A percentile compares a stretch with the other conserved stretches of the same genome.
These are phyloP conservation scores for Anthoptus insignis DNA, from an alignment of 2,888 invertebrate species.

Conservation along the genomic window DNA sequence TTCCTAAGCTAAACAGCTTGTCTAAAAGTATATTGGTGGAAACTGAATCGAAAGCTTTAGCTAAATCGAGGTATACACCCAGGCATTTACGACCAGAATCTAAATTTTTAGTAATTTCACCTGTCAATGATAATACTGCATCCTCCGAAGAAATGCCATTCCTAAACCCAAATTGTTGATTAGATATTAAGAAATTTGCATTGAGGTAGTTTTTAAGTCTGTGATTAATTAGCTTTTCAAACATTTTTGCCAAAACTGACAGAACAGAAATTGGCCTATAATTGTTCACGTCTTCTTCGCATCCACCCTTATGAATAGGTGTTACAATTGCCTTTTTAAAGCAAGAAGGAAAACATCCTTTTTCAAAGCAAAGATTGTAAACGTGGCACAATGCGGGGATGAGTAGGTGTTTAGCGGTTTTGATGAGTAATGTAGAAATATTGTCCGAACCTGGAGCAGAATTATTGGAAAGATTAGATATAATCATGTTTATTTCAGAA, in stretches of 20 bases:
- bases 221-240: constrained; percentile 38
- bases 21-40: not conserved
- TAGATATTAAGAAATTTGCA: constrained; percentile 25
- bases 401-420: constrained; percentile 9
- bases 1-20: not conserved
- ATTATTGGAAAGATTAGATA: constrained; percentile 2
- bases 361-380: constrained; percentile 30
- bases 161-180: constrained; percentile 34
- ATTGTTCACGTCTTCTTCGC: constrained; percentile 7
- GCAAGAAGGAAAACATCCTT: constrained; percentile 32
- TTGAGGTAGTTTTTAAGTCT: constrained; percentile 20
- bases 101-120: not conserved
- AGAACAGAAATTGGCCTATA: constrained; percentile 39
- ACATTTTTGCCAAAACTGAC: constrained; percentile 27
- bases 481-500: constrained; percentile 5
- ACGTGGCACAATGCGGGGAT: constrained; percentile 24
- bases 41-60: constrained; percentile 1
- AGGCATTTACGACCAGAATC: constrained; percentile 1
- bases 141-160: constrained; percentile 16
- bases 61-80: not conserved
- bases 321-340: constrained; percentile 35
- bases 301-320: constrained; percentile 30
- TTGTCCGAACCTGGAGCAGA: constrained; percentile 32
- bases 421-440: constrained; percentile 25
- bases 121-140: constrained; percentile 2